Base-by-base conservation (phyloP, 53 echinoderm and acorn worm species). In the Temnopleurus reevesii region DNA sequence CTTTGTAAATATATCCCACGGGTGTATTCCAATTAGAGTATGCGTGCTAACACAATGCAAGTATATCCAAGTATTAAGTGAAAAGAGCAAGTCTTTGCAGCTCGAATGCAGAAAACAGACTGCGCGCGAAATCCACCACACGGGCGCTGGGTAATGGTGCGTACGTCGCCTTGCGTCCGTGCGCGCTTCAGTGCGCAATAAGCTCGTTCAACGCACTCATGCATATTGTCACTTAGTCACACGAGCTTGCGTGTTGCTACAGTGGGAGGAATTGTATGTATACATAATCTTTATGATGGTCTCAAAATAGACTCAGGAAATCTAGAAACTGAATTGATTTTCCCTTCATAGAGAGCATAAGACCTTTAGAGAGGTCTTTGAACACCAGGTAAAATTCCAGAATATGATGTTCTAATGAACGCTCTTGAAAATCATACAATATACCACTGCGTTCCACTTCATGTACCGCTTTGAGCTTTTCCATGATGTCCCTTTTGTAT, bases 111-210 rank as follows among this genome's bases (percentile, higher is more conserved):
- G n/a, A 41, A 21, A 38, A 41, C 36, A 71, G 71, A 71, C 71
- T 71, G 43, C 71, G 19, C 5, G 19, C 23, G 28, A 36, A 36
- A 13, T 71, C 41, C 0, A 71, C 38, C 21, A 9, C 12, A 6
- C 17, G 71, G 41, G 71, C 19, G 21, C n/a, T n/a, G 71, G 36
- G 71, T 71, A 71, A 71, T 71, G 71, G 71, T 71, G 71, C 71
- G 71, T 71, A 21, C 71, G 71, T 9, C 5, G 71, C 7, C 71
- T 71, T 71, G 41, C 71, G 71, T 71, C 21, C 41, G 71, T 38
- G 21, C 36, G 8, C 71, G 71, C 71, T 38, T 71, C 71, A 41
- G 71, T 71, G 71, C 71, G 71, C 71, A 71, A 43, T 71, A n/a
- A 27, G 71, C 71, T 71, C 71, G 38, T 41, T 9, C 33, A 17